These are phyloP conservation scores for Reticulitermes lucifugus DNA, from an alignment of 2,888 invertebrate species.

Conservation along the genomic window DNA sequence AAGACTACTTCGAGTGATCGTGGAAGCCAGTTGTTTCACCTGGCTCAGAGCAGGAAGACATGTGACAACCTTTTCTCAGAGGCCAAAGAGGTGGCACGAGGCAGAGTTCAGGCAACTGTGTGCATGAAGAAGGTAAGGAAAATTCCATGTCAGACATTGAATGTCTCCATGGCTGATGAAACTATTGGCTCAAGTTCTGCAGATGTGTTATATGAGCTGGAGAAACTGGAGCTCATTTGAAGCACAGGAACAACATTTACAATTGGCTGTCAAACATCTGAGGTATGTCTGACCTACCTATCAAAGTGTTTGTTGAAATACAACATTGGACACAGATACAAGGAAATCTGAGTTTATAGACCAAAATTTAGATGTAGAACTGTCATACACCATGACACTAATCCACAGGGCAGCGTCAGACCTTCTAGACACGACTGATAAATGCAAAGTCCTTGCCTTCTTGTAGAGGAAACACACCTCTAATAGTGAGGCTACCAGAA, in stretches of 20 bases:
- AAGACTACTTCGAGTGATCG: not conserved
- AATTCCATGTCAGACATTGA: too few species aligned
- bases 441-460: not conserved
- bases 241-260: not conserved
- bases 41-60: too few species aligned
- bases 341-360: not conserved
- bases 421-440: not conserved
- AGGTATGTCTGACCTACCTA: not conserved
- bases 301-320: not conserved
- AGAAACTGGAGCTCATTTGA: not conserved
- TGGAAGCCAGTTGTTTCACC: not conserved
- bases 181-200: too few species aligned
- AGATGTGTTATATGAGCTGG: not conserved
- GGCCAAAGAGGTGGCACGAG: too few species aligned
- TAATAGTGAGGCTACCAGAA: not conserved
- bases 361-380: too few species aligned
- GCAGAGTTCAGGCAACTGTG: too few species aligned
- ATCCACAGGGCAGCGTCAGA: not conserved
- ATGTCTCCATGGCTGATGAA: too few species aligned
- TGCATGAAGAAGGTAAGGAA: too few species aligned
- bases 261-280: not conserved
- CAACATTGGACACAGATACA: not conserved
- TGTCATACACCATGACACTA: not conserved
- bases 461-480: not conserved
- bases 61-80: too few species aligned